These are phyloP conservation scores for Tubulanus polymorphus DNA, from an alignment of 2,888 invertebrate species.

Conservation along the genomic window DNA sequence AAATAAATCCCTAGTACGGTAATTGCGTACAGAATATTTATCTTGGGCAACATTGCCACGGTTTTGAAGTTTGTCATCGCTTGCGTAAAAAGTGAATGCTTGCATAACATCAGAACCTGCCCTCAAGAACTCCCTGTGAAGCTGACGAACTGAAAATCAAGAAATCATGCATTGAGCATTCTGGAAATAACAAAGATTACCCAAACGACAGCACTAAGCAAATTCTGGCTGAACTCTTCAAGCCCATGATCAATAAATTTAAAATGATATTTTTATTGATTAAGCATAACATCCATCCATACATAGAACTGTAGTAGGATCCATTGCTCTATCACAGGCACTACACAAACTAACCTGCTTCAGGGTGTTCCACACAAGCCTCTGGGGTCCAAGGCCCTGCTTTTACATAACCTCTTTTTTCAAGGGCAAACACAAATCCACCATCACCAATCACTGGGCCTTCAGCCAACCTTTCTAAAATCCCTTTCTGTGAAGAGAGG, in stretches of 20 bases:
- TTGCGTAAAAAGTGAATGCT: conserved; percentile 54
- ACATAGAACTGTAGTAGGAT: too few relatives aligned
- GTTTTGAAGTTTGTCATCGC: conserved; percentile 53
- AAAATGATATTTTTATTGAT: too few relatives aligned
- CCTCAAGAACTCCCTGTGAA: conserved; percentile 52
- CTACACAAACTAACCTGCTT: conserved; percentile 38
- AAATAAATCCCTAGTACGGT: too few relatives aligned
- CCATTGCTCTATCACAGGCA: too few relatives aligned
- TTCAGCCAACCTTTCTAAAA: conserved; percentile 46
- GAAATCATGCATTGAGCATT: background rate
- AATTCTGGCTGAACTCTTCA: too few relatives aligned
- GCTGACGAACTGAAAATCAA: conserved; percentile 35
- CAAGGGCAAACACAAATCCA: conserved; percentile 54
- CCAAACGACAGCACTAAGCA: too few relatives aligned
- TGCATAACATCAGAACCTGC: conserved; percentile 54
- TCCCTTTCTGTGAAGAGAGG: conserved; percentile 19
- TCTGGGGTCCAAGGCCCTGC: conserved; percentile 57
- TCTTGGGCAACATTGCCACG: conserved; percentile 40
- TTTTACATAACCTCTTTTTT: conserved; percentile 55
- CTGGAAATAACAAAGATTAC: background rate
- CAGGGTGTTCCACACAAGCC: conserved; percentile 51
- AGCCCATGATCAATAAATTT: too few relatives aligned
- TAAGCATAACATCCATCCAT: too few relatives aligned
- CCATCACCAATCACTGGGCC: conserved; percentile 53
- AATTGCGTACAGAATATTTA: conserved; percentile 22